phyloP scores from a whole-genome alignment of 2,888 invertebrate species.

The Linnaemya tessellans region DNA sequence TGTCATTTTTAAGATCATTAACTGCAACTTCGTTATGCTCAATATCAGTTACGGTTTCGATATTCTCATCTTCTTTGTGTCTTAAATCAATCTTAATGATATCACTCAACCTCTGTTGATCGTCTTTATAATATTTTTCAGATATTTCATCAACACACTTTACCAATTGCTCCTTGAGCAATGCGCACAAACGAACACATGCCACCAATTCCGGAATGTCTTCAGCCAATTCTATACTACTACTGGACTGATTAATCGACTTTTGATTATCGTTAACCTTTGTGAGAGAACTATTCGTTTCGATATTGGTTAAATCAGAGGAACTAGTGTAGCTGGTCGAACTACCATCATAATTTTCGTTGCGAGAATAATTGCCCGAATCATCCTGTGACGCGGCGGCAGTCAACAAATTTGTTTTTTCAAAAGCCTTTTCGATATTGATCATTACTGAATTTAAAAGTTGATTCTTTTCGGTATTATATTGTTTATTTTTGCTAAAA shows the following conservation, averaged over 20 bases:
- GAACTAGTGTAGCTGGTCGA: conserved; percentile 78
- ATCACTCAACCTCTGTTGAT: conserved; percentile 76
- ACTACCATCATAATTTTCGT: conserved; percentile 78
- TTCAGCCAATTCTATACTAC: conserved; percentile 78
- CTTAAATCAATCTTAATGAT: conserved; percentile 72
- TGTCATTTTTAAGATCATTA: conserved; percentile 3
- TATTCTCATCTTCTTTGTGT: conserved; percentile 59
- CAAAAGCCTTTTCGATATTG: conserved; percentile 79
- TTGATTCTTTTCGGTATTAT: conserved; percentile 76
- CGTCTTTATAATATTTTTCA: conserved; percentile 75
- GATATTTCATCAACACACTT: conserved; percentile 89
- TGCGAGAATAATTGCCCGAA: conserved; percentile 81
- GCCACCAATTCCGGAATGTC: conserved; percentile 83
- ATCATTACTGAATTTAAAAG: conserved; percentile 77
- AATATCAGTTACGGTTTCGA: conserved; percentile 51
- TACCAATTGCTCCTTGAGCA: conserved; percentile 90
- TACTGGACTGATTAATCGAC: conserved; percentile 75
- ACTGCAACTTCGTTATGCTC: conserved; percentile 59
- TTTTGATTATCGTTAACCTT: conserved; percentile 76
- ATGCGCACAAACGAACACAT: conserved; percentile 90
- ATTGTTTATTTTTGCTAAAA: conserved; percentile 50
- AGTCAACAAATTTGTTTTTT: conserved; percentile 75
- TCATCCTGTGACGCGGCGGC: conserved; percentile 76
- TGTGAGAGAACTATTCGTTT: conserved; percentile 74
- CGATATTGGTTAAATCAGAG: conserved; percentile 77